These are phyloP conservation scores for Rotaria macrura DNA, from an alignment of 2,888 invertebrate genomes.

Conservation along the genomic window DNA sequence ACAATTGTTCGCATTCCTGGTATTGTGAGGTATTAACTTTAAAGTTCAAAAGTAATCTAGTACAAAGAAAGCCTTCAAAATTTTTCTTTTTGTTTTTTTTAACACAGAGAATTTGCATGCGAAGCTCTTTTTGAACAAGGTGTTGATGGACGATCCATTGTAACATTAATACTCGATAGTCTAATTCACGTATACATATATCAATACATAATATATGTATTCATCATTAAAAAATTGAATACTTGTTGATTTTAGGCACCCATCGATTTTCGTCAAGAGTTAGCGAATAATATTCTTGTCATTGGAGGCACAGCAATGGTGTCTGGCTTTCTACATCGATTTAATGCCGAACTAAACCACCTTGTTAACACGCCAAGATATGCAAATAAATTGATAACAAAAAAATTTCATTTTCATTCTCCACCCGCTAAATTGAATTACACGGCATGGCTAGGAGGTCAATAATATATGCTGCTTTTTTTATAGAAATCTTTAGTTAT, in stretches of 20 bases:
- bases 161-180: constrained; percentile 72
- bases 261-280: constrained; percentile 64
- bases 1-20: constrained; percentile 60
- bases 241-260: constrained; percentile 58
- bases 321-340: constrained; percentile 69
- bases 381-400: constrained; percentile 56
- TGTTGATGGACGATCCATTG: constrained; percentile 67
- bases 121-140: constrained; percentile 76
- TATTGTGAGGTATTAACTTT: constrained; percentile 53
- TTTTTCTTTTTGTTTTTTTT: constrained; percentile 2
- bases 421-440: constrained; percentile 71
- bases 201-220: not conserved
- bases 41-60: not conserved
- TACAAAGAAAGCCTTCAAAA: not conserved
- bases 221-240: not conserved
- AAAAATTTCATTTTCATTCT: constrained; percentile 65
- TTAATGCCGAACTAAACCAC: constrained; percentile 64
- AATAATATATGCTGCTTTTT: constrained; percentile 30
- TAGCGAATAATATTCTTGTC: constrained; percentile 73
- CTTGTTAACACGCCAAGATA: constrained; percentile 56
- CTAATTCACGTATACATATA: constrained; percentile 55
- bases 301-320: constrained; percentile 75
- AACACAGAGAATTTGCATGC: constrained; percentile 63
- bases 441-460: constrained; percentile 74
- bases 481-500: not conserved